Base-by-base conservation (phyloP, 2,888 invertebrate genomes). In the Stenurella melanura region DNA sequence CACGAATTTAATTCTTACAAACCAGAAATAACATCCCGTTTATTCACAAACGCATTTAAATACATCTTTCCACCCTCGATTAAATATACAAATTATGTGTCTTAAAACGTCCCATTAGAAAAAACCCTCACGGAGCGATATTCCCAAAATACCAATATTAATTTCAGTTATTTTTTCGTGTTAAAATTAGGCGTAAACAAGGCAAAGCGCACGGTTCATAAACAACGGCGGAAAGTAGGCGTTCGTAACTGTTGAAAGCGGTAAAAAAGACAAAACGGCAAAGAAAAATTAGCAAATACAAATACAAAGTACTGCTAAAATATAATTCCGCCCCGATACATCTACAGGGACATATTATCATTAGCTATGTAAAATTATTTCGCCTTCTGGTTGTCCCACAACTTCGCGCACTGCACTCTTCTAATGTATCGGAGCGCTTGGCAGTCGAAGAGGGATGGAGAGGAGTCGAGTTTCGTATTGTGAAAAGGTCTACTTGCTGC, bases 201-300 rank as follows among this genome's bases (percentile, higher is more conserved):
- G 75, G 58, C 69, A 69, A 54, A 19, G 72, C 58, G 75, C 30
- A 11, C 69, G 18, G 69, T 50, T 61, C 76, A 76, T 76, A 68
- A 77, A 77, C 71, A 60, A 61, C 18, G 68, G 74, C 69, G 70
- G 30, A 58, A 73, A 76, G 73, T 73, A 56, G 75, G 60, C 70
- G 70, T 70, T 50, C 70, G 70, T 60, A 26, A 60, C 70, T 26
- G 70, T 61, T 50, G 60, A 64, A 56, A 61, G 71, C 70, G 17
- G 68, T 56, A 60, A 75, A 76, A 73, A 76, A 73, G 73, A 74
- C 74, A 50, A 61, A 76, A 73, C 73, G 70, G 67, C 66, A 79
- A 83, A 86, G 84, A 87, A 87, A 87, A 87, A 87, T 87, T 86
- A 86, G 86, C 85, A 86, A 86, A 86, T 86, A 86, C 86, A 86